Evolutionary conservation across 92 coral and sea anemone species (phyloP), one percentile per base, ranked within the genome.

Genomic region (Palythoa caribaeorum): DNA sequence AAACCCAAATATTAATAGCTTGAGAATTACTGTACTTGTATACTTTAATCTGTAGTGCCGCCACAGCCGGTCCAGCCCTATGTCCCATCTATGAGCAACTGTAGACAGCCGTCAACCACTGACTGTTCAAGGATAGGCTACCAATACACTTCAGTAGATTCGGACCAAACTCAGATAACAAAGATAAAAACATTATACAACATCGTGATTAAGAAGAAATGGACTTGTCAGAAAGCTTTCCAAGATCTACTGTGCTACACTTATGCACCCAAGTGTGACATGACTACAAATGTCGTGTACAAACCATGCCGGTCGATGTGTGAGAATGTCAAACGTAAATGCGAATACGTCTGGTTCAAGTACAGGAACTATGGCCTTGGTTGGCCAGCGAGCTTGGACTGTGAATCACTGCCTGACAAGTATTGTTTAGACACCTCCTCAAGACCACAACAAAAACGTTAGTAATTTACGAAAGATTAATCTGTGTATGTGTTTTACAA

Each of bases 341-440:
- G 86, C 16, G 86, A 81, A 66, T 65, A 47, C 37, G 75, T 63
- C 15, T 81, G 86, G 86, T 9, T 65, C n/a, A 81, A 81, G 59
- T 81, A 81, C 86, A 81, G 21, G 76, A 81, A 71, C 11, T 66
- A 81, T 66, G 86, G 86, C 47, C 65, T 81, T 38, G 47, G 86
- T 47, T 81, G 86, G 86, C 86, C 86, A 6, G 75, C 86, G 9
- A 81, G 62, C 60, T 47, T 81, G 12, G 86, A 81, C 54, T 81
- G 86, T 50, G 76, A 81, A 50, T 65, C 86, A 9, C 7, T 81
- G 86, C 86, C 86, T 20, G 86, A 81, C 44, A 81, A 47, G 57
- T 14, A 81, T 14, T 81, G 86, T 11, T 20, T 81, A 16, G 75
- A 35, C 40, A 19, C 76, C 40, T n/a, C 20, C 20, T 81, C 86